These are phyloP conservation scores for Xyliphius kryptos DNA, from an alignment of 2,113 vertebrate genomes.

Conservation along the genomic window DNA sequence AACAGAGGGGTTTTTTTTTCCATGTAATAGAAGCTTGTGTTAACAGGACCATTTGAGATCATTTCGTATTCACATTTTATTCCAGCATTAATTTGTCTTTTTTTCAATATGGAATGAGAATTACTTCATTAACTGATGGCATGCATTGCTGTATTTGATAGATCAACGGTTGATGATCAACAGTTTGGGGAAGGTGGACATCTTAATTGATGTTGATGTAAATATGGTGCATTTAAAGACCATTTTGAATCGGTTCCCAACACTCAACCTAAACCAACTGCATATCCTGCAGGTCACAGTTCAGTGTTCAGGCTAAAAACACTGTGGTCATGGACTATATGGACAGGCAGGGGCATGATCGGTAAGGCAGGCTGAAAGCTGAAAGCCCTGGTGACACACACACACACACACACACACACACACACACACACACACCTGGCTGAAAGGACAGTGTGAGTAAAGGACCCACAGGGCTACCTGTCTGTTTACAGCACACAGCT, in stretches of 20 bases:
- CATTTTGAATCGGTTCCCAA: not conserved
- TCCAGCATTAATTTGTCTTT: too few relatives aligned
- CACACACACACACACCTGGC: not conserved
- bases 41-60: too few relatives aligned
- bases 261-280: not conserved
- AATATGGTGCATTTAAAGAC: not conserved
- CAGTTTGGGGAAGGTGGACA: too few relatives aligned
- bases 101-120: too few relatives aligned
- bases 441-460: not conserved
- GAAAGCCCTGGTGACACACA: not conserved
- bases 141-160: too few relatives aligned
- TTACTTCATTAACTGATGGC: too few relatives aligned
- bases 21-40: too few relatives aligned
- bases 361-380: constrained; percentile 1
- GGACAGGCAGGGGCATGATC: not conserved
- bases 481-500: constrained; percentile 4
- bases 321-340: too few relatives aligned
- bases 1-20: too few relatives aligned
- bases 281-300: not conserved
- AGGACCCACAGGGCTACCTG: constrained; percentile 3
- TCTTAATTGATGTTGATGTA: too few relatives aligned
- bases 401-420: constrained; percentile 7
- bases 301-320: not conserved
- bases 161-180: too few relatives aligned
- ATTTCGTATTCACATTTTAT: too few relatives aligned